These are phyloP conservation scores for Dryas iulia DNA, from an alignment of 1,140 invertebrate species.

Conservation along the genomic window DNA sequence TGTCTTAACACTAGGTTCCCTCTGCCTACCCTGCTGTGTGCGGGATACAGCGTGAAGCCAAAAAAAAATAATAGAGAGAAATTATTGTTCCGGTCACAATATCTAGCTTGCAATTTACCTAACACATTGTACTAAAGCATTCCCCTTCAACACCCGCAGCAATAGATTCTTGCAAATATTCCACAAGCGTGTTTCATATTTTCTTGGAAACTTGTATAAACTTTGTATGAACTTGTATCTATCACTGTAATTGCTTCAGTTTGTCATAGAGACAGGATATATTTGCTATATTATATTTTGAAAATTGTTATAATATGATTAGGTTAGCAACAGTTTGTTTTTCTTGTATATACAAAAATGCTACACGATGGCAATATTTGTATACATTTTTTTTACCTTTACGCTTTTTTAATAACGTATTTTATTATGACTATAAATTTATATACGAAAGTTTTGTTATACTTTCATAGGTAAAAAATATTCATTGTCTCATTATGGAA, in stretches of 20 bases:
- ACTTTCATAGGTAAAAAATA: too few relatives aligned
- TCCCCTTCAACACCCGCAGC: background rate
- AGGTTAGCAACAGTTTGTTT: background rate
- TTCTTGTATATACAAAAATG: background rate
- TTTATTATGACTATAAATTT: too few relatives aligned
- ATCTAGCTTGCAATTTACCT: background rate
- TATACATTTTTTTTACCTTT: too few relatives aligned
- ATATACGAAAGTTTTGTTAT: too few relatives aligned
- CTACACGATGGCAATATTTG: too few relatives aligned
- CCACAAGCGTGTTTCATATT: background rate
- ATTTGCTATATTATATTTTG: background rate
- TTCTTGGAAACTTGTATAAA: background rate
- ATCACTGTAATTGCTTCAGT: constrained; percentile 1
- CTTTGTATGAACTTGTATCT: background rate
- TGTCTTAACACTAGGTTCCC: too few relatives aligned
- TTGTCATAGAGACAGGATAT: background rate
- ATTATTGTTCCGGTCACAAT: too few relatives aligned
- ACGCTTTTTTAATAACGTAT: too few relatives aligned
- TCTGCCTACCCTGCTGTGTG: too few relatives aligned
- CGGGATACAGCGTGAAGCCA: too few relatives aligned
- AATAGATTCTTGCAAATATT: background rate
- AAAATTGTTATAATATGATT: background rate
- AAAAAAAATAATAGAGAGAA: too few relatives aligned
- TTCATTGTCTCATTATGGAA: too few relatives aligned
- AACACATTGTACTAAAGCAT: background rate